phyloP scores from a whole-genome alignment of 1,140 invertebrate genomes.

The Maconellicoccus hirsutus region DNA sequence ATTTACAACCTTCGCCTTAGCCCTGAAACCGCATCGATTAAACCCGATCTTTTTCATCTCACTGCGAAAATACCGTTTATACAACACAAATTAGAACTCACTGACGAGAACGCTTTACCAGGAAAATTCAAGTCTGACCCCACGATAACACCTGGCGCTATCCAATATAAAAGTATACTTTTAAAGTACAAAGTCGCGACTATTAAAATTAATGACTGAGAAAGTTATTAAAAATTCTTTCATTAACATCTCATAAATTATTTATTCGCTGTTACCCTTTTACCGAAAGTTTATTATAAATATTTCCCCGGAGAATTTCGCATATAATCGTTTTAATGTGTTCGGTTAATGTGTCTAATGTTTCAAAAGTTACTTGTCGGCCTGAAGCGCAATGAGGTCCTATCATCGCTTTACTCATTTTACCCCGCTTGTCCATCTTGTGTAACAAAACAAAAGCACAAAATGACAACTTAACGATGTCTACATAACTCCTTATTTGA shows the following conservation, averaged over 20 bases:
- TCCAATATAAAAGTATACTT: neutral
- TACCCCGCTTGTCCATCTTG: too few relatives aligned
- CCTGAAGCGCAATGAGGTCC: too few relatives aligned
- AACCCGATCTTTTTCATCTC: too few relatives aligned
- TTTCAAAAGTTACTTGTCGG: neutral
- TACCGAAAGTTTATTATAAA: slow-evolving; percentile 9
- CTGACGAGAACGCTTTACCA: neutral
- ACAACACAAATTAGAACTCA: neutral
- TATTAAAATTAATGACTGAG: slow-evolving; percentile 10
- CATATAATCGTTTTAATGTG: neutral
- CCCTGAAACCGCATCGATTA: too few relatives aligned
- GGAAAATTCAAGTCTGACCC: neutral
- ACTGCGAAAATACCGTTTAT: too few relatives aligned
- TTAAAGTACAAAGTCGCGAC: slow-evolving; percentile 3
- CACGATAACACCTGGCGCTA: neutral
- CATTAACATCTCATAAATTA: slow-evolving; percentile 9
- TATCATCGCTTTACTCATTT: too few relatives aligned
- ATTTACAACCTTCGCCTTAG: too few relatives aligned
- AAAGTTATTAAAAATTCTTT: slow-evolving; percentile 10
- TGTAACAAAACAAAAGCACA: too few relatives aligned
- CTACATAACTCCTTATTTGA: too few relatives aligned
- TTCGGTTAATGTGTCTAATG: slow-evolving; percentile 8
- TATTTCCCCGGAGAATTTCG: neutral
- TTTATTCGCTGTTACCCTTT: slow-evolving; percentile 4
- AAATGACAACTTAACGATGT: too few relatives aligned